These are phyloP conservation scores for Heliconius hewitsoni DNA, from an alignment of 1,140 invertebrate species.

Conservation along the genomic window DNA sequence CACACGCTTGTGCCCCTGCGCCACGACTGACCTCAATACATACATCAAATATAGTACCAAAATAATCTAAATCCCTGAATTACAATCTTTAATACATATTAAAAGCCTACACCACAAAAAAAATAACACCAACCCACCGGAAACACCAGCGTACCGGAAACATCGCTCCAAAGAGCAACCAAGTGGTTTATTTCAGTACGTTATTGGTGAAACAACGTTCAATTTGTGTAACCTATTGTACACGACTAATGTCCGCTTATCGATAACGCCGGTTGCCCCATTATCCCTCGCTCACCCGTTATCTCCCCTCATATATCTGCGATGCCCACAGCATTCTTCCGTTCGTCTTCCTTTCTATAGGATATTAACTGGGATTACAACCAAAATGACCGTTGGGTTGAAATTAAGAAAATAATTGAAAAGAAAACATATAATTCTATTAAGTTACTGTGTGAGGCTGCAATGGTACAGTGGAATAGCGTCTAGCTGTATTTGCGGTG, in stretches of 20 bases:
- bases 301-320: conserved; percentile 2
- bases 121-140: not conserved
- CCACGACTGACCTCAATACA: too few species aligned
- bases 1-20: too few species aligned
- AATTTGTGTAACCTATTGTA: not conserved
- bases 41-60: too few species aligned
- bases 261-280: conserved; percentile 5
- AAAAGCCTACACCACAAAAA: not conserved
- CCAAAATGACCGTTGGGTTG: too few species aligned
- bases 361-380: not conserved
- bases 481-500: too few species aligned
- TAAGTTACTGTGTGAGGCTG: not conserved
- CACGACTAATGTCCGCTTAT: conserved; percentile 16
- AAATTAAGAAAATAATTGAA: not conserved
- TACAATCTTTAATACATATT: too few species aligned
- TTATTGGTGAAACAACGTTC: not conserved
- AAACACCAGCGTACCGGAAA: not conserved
- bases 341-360: not conserved
- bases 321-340: not conserved
- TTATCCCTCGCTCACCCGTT: conserved; percentile 17
- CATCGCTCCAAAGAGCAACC: not conserved
- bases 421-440: not conserved
- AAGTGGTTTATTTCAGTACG: not conserved
- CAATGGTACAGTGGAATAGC: too few species aligned
- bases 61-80: too few species aligned